These are phyloP conservation scores for Sinocyclocheilus anshuiensis DNA, from an alignment of 2,113 vertebrate species.

Conservation along the genomic window DNA sequence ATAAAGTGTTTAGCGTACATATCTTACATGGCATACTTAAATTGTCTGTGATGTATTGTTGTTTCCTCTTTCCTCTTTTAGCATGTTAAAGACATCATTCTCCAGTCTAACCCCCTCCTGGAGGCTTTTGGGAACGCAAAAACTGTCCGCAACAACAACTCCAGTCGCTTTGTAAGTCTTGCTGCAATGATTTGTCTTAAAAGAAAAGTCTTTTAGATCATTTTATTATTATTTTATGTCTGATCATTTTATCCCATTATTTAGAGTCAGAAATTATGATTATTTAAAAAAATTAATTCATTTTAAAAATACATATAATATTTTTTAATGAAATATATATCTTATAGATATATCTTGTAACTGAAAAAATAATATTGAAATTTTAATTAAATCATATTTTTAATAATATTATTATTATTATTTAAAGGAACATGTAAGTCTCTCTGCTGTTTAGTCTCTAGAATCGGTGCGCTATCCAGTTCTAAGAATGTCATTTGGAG, in stretches of 20 bases:
- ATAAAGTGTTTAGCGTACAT: not conserved
- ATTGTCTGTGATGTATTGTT: not conserved
- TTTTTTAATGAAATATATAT: not conserved
- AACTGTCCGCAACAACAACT: constrained; percentile 95
- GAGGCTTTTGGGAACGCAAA: constrained; percentile 97
- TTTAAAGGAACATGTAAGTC: not conserved
- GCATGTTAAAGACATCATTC: constrained; percentile 97
- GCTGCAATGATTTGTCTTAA: not conserved
- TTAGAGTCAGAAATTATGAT: not conserved
- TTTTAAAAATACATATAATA: not conserved
- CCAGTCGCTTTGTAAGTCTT: constrained; percentile 92
- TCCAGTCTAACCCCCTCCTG: constrained; percentile 93
- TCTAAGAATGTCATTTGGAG: constrained; percentile 36
- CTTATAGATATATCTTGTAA: not conserved
- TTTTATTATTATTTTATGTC: not conserved
- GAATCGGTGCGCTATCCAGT: constrained; percentile 26
- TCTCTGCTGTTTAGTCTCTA: not conserved
- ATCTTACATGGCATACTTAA: too few species aligned
- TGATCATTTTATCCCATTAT: not conserved
- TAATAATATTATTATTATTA: not conserved
- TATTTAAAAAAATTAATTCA: not conserved
- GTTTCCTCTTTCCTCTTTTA: constrained; percentile 59
- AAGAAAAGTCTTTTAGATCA: not conserved
- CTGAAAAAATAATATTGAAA: not conserved
- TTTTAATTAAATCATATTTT: not conserved